phyloP scores from a whole-genome alignment of 2,888 invertebrate genomes.

The Hermaeophaga mercurialis region DNA sequence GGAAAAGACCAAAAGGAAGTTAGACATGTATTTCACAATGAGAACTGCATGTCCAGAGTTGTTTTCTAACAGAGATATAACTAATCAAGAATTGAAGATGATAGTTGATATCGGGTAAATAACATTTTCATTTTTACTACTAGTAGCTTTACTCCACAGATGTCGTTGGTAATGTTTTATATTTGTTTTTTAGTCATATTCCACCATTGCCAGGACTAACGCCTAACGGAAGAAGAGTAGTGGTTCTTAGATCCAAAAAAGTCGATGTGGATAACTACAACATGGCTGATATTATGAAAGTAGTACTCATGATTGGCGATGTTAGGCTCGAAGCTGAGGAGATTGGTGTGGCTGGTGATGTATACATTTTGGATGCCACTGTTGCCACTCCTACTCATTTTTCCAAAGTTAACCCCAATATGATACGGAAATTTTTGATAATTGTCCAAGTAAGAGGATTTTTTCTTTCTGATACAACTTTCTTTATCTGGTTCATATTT shows the following conservation, averaged over 20 bases:
- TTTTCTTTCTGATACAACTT: background rate
- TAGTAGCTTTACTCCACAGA: background rate
- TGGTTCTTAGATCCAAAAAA: conserved; percentile 73
- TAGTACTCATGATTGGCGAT: conserved; percentile 85
- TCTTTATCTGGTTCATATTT: background rate
- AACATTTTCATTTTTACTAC: background rate
- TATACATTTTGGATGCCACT: conserved; percentile 79
- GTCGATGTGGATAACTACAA: conserved; percentile 73
- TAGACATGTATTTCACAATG: conserved; percentile 90
- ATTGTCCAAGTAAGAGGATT: conserved; percentile 67
- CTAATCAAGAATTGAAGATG: conserved; percentile 72
- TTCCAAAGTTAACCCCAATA: conserved; percentile 80
- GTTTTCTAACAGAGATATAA: conserved; percentile 77
- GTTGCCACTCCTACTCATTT: conserved; percentile 81
- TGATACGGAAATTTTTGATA: conserved; percentile 84
- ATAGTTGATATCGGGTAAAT: conserved; percentile 73
- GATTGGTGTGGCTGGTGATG: conserved; percentile 83
- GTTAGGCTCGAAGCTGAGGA: conserved; percentile 76
- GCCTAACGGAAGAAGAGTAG: conserved; percentile 77
- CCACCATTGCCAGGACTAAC: conserved; percentile 84
- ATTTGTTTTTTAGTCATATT: conserved; percentile 39
- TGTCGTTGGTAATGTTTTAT: background rate
- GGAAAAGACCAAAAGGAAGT: conserved; percentile 82
- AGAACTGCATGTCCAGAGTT: conserved; percentile 81
- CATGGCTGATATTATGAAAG: conserved; percentile 79